Conservation (phyloP, 2,797 vertebrate genomes). For the Sus cebifrons region DNA sequence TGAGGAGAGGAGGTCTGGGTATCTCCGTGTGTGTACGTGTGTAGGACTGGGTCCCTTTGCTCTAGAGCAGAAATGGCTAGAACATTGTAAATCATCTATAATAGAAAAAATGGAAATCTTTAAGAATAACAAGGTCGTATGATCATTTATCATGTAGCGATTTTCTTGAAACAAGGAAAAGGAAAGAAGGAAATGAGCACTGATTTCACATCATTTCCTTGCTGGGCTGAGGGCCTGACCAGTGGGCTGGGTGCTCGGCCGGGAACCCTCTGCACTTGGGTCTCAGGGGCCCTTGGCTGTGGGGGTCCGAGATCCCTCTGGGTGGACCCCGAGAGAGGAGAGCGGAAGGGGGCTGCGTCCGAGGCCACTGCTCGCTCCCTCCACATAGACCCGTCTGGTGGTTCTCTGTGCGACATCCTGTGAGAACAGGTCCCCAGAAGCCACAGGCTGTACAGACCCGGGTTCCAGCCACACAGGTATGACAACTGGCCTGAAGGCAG, state of each 20-base stretch:
- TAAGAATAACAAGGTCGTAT: too few relatives aligned
- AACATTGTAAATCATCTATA: too few relatives aligned
- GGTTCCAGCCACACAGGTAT: rapidly evolving
- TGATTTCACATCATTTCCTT: rapidly evolving
- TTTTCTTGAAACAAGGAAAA: background rate
- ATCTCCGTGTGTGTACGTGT: too few relatives aligned
- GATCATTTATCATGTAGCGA: background rate
- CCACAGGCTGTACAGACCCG: rapidly evolving
- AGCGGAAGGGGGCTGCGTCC: rapidly evolving
- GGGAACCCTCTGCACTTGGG: rapidly evolving
- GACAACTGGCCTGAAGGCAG: background rate
- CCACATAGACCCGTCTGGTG: background rate
- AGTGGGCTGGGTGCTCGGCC: rapidly evolving
- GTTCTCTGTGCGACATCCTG: rapidly evolving
- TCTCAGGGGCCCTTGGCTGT: rapidly evolving
- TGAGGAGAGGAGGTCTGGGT: too few relatives aligned
- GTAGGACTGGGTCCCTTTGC: too few relatives aligned
- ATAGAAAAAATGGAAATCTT: too few relatives aligned
- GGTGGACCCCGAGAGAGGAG: rapidly evolving
- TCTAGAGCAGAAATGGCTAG: too few relatives aligned
- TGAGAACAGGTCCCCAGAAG: rapidly evolving
- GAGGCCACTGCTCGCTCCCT: rapidly evolving
- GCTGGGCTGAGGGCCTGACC: rapidly evolving
- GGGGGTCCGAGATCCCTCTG: rapidly evolving
- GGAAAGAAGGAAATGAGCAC: background rate